Base-by-base conservation (phyloP, 2,113 vertebrate species). In the Alaudala cheleensis region DNA sequence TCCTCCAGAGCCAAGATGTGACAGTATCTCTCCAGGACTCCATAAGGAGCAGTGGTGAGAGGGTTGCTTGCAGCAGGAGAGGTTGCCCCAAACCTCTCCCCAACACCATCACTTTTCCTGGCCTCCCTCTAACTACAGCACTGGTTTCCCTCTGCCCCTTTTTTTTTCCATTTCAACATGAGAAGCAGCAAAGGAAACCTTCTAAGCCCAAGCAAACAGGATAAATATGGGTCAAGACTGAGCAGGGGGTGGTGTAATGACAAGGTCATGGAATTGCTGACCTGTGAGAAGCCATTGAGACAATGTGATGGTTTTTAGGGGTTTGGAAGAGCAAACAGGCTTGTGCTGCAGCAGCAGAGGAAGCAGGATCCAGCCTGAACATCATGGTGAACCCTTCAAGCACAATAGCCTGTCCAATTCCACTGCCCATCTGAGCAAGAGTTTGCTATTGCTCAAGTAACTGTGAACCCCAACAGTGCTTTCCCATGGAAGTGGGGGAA, bases 1-100 rank as follows among this genome's bases (percentile, higher is more conserved):
- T 96, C 61, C 86, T 95, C 82, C 86, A 74, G 90, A 93, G 96
- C 96, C 96, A 97, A 97, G 90, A 92, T 44, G 60, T 94, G 86
- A 96, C 26, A 1, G 42, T 50, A 77, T 25, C 53, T 93, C 80
- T 73, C 79, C 2, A 5, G 73, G 40, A 47, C 44, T 90, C 65
- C 20, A 16, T 4, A 53, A 39, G 34, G 20, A 90, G 74, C 8
- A 1, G 40, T 57, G 62, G n/a, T 44, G 90, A 90, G 69, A 39
- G 60, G 58, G 21, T 80, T 0, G 0, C 79, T 83, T 49, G 69
- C 58, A 93, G 57, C 88, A 95, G 66, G 37, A 86, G 29, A 24
- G 11, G 15, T 49, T 84, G 70, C 34, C 58, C 56, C 25, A 60
- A 20, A 50, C 28, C 12, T 83, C 62, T 88, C 39, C 39, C 56